These are phyloP conservation scores for Cephus sareptanus DNA, from an alignment of 2,888 invertebrate species.

Conservation along the genomic window DNA sequence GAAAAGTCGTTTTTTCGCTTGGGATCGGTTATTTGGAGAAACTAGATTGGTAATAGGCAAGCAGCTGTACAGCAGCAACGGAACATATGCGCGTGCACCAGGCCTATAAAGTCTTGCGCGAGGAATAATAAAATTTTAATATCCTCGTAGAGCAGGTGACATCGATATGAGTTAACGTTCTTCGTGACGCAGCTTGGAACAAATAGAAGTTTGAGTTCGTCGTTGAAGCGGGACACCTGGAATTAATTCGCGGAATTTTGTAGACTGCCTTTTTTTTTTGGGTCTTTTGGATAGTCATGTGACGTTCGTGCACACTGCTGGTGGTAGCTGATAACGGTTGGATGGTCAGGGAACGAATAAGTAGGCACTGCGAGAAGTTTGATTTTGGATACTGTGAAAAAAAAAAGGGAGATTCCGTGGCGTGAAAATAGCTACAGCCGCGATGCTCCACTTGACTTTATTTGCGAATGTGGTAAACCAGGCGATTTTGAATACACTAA, in stretches of 20 bases:
- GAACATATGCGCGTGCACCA: not conserved
- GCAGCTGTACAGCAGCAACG: not conserved
- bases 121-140: not conserved
- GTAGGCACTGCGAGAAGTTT: too few species aligned
- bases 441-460: conserved; percentile 41
- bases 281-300: not conserved
- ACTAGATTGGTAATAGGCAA: not conserved
- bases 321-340: not conserved
- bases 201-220: not conserved
- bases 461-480: conserved; percentile 37
- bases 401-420: too few species aligned
- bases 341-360: too few species aligned
- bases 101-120: not conserved
- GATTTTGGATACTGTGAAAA: too few species aligned
- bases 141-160: not conserved
- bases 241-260: not conserved
- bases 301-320: too few species aligned
- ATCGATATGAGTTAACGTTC: not conserved
- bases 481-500: conserved; percentile 31
- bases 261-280: not conserved
- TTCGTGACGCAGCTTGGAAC: not conserved
- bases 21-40: too few species aligned
- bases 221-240: too few species aligned
- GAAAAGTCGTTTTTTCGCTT: too few species aligned
- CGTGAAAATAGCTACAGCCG: not conserved